These are phyloP conservation scores for Siderastrea radians DNA, from an alignment of 92 coral and sea anemone genomes.

Conservation along the genomic window DNA sequence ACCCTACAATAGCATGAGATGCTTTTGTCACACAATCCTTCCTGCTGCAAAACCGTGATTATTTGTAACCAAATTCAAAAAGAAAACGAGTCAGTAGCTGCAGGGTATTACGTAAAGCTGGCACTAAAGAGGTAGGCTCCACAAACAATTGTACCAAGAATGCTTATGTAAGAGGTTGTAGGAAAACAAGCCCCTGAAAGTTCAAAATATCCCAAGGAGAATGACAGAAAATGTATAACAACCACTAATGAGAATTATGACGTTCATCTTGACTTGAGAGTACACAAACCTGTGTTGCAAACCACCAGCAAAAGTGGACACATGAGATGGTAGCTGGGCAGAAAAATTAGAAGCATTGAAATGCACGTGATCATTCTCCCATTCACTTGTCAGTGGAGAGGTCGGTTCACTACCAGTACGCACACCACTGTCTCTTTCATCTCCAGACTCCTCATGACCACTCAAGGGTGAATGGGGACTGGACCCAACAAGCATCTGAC, in stretches of 20 bases:
- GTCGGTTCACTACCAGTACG: slow-evolving; percentile 52
- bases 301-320: not conserved
- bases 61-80: no score
- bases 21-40: no score
- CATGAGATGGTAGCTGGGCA: not conserved
- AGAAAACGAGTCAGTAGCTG: no score
- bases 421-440: slow-evolving; percentile 77
- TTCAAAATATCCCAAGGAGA: not conserved
- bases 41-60: no score
- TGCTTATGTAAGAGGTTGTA: no score
- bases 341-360: not conserved
- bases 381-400: slow-evolving; percentile 49
- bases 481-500: not conserved
- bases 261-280: no score
- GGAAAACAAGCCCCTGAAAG: no score
- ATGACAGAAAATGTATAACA: not conserved
- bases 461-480: not conserved
- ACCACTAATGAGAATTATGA: not conserved
- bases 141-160: no score
- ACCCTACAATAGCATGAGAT: no score
- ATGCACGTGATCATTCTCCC: not conserved
- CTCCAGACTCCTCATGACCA: slow-evolving; percentile 27
- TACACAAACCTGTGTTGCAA: slow-evolving; percentile 34
- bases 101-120: no score
- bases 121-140: no score